These are phyloP conservation scores for Petroica traversi DNA, from an alignment of 2,113 vertebrate genomes.

Conservation along the genomic window DNA sequence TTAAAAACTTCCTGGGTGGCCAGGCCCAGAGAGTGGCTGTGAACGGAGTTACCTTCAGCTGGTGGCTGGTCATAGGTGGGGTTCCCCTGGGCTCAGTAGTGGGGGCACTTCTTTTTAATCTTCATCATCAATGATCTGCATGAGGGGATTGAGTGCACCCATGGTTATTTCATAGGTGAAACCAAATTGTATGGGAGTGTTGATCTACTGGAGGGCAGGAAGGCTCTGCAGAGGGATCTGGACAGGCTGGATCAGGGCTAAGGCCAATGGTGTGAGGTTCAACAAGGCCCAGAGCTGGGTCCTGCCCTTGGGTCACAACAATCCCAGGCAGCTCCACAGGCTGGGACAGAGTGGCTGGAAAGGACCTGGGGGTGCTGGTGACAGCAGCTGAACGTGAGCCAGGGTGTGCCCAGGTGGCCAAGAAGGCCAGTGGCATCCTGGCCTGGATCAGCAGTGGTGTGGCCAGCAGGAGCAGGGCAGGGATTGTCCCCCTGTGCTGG, in stretches of 20 bases:
- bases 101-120: neutral
- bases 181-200: rapidly evolving
- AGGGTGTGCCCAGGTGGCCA: neutral
- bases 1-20: neutral
- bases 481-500: neutral
- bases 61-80: rapidly evolving
- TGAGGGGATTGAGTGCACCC: neutral
- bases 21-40: neutral
- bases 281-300: neutral
- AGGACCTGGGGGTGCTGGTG: neutral
- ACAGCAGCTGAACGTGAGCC: neutral
- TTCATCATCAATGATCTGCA: neutral
- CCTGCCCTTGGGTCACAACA: neutral
- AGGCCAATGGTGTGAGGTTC: neutral
- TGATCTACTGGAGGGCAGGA: neutral
- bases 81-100: neutral
- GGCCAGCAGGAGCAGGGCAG: neutral
- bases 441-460: neutral
- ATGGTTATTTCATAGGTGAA: neutral
- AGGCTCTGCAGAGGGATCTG: neutral
- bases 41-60: neutral
- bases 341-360: neutral
- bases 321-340: neutral
- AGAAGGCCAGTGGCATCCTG: neutral
- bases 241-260: neutral